phyloP scores from a whole-genome alignment of 2,113 vertebrate species.

The Agelaius phoeniceus region DNA sequence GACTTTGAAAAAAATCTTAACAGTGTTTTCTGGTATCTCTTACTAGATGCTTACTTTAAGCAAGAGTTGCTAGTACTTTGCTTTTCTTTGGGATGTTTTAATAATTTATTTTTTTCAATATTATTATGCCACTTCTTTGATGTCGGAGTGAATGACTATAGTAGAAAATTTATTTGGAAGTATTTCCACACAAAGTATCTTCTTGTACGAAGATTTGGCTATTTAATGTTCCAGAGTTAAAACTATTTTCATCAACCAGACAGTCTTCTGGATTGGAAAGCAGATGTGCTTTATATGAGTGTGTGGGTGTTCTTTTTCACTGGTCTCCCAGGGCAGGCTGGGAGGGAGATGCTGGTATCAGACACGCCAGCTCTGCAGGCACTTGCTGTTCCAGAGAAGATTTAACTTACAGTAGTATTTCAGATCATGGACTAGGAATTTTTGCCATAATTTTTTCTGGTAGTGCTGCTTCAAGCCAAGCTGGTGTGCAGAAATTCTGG shows the following conservation, averaged over 20 bases:
- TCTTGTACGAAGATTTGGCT: background rate
- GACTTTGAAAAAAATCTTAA: background rate
- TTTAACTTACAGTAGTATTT: background rate
- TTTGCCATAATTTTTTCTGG: background rate
- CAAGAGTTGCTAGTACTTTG: background rate
- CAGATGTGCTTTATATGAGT: background rate
- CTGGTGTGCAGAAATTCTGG: background rate
- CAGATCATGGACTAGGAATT: background rate
- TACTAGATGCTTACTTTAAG: background rate
- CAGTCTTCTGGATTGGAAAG: background rate
- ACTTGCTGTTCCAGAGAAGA: background rate
- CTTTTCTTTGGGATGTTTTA: background rate
- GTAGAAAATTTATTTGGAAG: background rate
- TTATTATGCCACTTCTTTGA: background rate
- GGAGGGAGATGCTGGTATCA: background rate
- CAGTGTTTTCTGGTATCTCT: background rate
- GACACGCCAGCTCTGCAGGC: background rate
- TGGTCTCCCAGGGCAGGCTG: background rate
- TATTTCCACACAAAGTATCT: background rate
- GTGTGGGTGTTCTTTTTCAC: background rate
- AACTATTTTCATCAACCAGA: background rate
- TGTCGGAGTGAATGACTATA: background rate
- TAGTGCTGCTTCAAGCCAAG: background rate
- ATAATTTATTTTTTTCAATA: background rate
- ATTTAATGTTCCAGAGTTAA: background rate